These are phyloP conservation scores for Peromyscus aztecus DNA, from an alignment of 2,797 vertebrate genomes.

Conservation along the genomic window DNA sequence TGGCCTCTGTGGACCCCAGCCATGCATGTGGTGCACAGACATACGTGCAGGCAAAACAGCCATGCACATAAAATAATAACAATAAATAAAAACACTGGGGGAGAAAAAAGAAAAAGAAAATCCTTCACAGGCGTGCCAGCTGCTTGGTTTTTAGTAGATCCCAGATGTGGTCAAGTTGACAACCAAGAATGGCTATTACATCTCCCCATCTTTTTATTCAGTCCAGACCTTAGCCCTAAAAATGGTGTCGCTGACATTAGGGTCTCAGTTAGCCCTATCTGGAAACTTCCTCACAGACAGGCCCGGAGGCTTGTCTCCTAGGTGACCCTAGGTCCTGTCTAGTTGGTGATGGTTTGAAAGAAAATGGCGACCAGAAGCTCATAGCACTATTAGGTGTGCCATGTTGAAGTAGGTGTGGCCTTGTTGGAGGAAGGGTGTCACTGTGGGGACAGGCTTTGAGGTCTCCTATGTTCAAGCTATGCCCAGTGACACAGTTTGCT, in stretches of 20 bases:
- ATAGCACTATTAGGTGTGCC: neutral
- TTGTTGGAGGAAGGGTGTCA: no score
- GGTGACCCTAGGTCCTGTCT: neutral
- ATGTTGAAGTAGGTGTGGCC: no score
- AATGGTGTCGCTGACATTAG: neutral
- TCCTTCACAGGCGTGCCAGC: neutral
- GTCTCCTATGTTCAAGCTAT: neutral
- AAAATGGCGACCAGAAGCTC: neutral
- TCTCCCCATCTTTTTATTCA: neutral
- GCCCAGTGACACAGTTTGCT: neutral
- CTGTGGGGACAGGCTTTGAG: neutral
- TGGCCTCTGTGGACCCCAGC: neutral
- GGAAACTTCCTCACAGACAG: neutral
- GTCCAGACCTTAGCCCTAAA: neutral
- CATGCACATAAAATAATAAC: neutral
- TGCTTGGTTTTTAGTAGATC: neutral
- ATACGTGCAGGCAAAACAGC: neutral
- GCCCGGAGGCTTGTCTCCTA: neutral
- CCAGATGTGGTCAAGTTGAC: neutral
- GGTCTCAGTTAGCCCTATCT: neutral
- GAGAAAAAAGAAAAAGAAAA: neutral
- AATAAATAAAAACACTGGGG: neutral
- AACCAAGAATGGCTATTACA: neutral
- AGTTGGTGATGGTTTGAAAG: neutral
- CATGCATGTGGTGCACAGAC: neutral